Base-by-base conservation (phyloP, 2,888 invertebrate species). In the Lydus trimaculatus region DNA sequence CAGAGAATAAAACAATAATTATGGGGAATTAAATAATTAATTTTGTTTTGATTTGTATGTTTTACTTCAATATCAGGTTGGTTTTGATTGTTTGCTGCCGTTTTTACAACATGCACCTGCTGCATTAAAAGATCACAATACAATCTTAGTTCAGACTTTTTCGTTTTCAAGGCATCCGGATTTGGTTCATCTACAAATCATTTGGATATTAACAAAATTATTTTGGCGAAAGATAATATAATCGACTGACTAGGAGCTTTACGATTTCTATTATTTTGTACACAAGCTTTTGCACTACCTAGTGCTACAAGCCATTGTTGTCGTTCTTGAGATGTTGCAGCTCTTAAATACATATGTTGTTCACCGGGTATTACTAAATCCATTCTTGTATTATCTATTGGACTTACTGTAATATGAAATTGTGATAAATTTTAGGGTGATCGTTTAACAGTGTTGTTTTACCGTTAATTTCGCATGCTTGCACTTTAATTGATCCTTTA, bases 71-170 rank as follows among this genome's bases (percentile, higher is more conserved):
- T 79, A 81, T 91, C 89, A 39, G 90, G 90, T 23, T 88, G 88
- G 75, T 84, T 85, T 73, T 89, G 87, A 70, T 84, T 83, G 71
- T 85, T 88, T 11, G 73, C 70, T 33, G 76, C 66, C 83, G 89
- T 90, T 83, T 92, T 92, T 0, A 93, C 88, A 66, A 89, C 90
- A 86, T 94, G 93, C 1, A 93, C 93, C 86, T 94, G 94, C 83
- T 94, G 94, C 92, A 94, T 93, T 79, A 94, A 86, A 52, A 94
- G 87, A 84, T 94, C 94, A 87, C 94, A 94, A 83, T 94, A 94
- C 33, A 94, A 86, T 72, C 93, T 86, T 73, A 94, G 85, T 83
- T 94, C 94, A 9, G 93, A 92, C 81, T 92, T 92, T 83, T 94
- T 94, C 62, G 90, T 88, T 80, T 90, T 90, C 72, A 94, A 84